Conservation (phyloP, 2,888 invertebrate species). For the Dasysyrphus albostriatus region DNA sequence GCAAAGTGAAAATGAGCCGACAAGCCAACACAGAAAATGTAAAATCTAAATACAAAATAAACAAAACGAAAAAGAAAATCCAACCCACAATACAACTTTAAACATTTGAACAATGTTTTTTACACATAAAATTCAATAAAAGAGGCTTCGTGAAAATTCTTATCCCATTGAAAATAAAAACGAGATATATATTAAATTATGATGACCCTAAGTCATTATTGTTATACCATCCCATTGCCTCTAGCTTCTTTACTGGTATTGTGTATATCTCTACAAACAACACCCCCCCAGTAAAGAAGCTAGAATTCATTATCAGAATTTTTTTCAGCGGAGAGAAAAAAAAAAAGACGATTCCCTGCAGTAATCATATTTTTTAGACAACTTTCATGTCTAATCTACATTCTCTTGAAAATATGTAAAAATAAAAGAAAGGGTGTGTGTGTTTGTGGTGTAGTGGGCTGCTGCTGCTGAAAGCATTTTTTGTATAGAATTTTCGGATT, state of each 20-base stretch:
- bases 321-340: not conserved
- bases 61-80: no score
- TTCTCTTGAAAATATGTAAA: not conserved
- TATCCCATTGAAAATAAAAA: not conserved
- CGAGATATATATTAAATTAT: not conserved
- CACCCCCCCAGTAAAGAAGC: not conserved
- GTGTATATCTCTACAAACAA: no score
- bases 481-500: not conserved
- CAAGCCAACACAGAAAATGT: no score
- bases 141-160: no score
- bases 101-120: no score
- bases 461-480: not conserved
- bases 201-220: conserved; percentile 5
- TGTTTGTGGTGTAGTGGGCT: not conserved
- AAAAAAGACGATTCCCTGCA: conserved; percentile 1
- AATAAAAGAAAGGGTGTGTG: not conserved
- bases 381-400: conserved; percentile 3
- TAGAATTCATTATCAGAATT: conserved; percentile 7
- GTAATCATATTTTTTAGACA: conserved; percentile 28
- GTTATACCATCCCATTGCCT: not conserved
- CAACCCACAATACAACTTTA: no score
- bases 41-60: no score
- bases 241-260: no score
- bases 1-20: no score
- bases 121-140: conserved; percentile 8